Evolutionary conservation across 2,113 vertebrate species (phyloP), one percentile per base, ranked within the genome.

Genomic region (Engraulis encrasicolus): DNA sequence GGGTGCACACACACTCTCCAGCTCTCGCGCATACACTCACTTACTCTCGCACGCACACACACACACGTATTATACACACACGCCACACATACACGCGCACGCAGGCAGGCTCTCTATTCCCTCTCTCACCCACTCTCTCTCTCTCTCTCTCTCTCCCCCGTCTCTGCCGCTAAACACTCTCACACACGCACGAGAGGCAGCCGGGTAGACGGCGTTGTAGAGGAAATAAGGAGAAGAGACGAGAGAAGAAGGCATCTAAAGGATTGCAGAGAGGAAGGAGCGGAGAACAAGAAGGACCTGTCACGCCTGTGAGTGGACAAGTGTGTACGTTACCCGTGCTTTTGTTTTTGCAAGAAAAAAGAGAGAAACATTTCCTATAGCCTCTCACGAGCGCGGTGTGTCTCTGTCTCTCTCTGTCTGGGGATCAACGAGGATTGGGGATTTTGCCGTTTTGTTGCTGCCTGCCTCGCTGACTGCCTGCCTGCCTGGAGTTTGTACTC

Each of bases 401-500:
- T 61, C 52, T 20, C 52, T 71, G 23, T 34, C 66, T 34, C 11
- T 34, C 11, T 31, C 66, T 74, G 66, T 36, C 15, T 15, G 12
- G 23, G 66, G 66, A 74, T 31, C 66, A 5, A 12, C 17, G 66
- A 36, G 11, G 66, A 74, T 34, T 27, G 66, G 12, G 12, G 66
- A 23, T 74, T 74, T 66, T 27, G 6, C 31, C 54, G 14, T 82
- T 85, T 81, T 81, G 18, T 79, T 0, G 23, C 49, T 78, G 48
- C 71, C n/a, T n/a, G n/a, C n/a, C n/a, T n/a, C n/a, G n/a, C n/a
- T n/a, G n/a, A n/a, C n/a, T n/a, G n/a, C n/a, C n/a, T 81, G 80
- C 58, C 80, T 82, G 84, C 50, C 80, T 82, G 84, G 88, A 89
- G 88, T 89, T 89, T 85, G 81, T 66, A 52, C 80, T 74, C 66